A percentile compares a stretch with the other conserved stretches of the same genome.
Evolutionary conservation across 2,113 vertebrate genomes (phyloP).

Genomic region (Arothron firmamentum): DNA sequence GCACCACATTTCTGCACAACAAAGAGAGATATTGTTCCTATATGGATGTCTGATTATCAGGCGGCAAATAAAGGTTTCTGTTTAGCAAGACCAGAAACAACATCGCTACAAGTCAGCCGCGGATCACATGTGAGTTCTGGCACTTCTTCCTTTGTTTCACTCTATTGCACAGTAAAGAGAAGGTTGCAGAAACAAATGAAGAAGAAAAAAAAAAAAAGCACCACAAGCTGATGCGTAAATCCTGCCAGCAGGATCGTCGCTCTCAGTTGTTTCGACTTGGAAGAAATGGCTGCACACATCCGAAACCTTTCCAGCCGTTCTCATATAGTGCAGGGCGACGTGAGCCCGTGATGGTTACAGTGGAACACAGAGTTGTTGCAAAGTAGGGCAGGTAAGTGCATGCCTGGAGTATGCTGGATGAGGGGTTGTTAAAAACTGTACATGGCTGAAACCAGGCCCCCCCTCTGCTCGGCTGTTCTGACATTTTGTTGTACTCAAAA

Average conservation of each 20-base stretch:
- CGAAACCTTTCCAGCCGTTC: slow-evolving; percentile 36
- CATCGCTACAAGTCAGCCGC: background rate
- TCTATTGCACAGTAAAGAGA: background rate
- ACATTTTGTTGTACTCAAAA: slow-evolving; percentile 22
- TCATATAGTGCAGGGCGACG: slow-evolving; percentile 15
- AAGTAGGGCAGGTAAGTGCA: slow-evolving; percentile 75
- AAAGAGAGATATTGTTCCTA: slow-evolving; percentile 10
- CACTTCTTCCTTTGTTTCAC: slow-evolving; percentile 1
- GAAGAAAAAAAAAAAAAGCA: background rate
- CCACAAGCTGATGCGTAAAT: slow-evolving; percentile 8
- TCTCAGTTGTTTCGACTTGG: slow-evolving; percentile 34
- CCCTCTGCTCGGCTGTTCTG: background rate
- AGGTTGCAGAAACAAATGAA: background rate
- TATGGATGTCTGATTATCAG: background rate
- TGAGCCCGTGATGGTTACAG: slow-evolving; percentile 58
- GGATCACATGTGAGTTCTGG: background rate
- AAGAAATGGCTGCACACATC: slow-evolving; percentile 40
- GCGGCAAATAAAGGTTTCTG: background rate
- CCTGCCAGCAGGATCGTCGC: slow-evolving; percentile 5
- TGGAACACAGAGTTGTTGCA: slow-evolving; percentile 54
- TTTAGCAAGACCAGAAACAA: background rate
- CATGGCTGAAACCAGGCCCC: slow-evolving; percentile 49
- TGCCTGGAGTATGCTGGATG: slow-evolving; percentile 69
- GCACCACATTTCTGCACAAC: slow-evolving; percentile 25
- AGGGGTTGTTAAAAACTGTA: slow-evolving; percentile 65